Evolutionary conservation across 2,797 vertebrate genomes (phyloP).

Genomic region (Gastrophryne carolinensis): DNA sequence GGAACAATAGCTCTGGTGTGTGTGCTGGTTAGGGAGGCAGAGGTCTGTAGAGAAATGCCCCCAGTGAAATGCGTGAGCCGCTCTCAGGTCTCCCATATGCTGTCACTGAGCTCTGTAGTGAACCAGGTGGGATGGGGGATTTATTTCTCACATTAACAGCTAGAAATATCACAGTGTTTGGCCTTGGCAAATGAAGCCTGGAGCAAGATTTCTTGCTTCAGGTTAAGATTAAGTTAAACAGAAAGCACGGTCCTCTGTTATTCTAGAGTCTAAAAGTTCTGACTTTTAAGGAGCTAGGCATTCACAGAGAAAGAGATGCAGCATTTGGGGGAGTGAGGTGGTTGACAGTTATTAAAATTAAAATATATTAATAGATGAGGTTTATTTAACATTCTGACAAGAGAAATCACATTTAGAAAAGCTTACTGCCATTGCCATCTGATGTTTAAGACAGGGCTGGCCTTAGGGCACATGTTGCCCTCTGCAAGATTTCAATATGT

Average conservation of each 20-base stretch:
- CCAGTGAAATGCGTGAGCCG: conserved; percentile 6
- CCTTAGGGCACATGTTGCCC: too few species aligned
- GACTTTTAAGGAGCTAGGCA: background rate
- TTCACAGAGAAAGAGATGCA: background rate
- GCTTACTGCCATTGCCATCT: too few species aligned
- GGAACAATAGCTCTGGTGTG: conserved; percentile 24
- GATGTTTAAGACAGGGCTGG: too few species aligned
- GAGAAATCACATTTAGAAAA: too few species aligned
- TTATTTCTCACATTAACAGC: conserved; percentile 45
- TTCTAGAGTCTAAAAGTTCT: too few species aligned
- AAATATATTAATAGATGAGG: too few species aligned
- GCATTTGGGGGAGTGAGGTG: background rate
- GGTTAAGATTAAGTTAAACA: conserved; percentile 45
- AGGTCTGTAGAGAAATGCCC: background rate
- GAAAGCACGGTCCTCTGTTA: too few species aligned
- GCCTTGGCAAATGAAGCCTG: conserved; percentile 18
- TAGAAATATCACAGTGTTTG: conserved; percentile 19
- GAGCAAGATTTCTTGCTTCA: conserved; percentile 35
- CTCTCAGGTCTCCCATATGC: conserved; percentile 14
- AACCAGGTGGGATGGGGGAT: conserved; percentile 25
- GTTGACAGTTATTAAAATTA: too few species aligned
- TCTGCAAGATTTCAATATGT: too few species aligned
- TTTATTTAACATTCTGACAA: too few species aligned
- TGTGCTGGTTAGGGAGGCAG: background rate
- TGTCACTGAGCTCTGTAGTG: background rate